These are phyloP conservation scores for Scaptomyza graminum DNA, from an alignment of 1,140 invertebrate genomes.

Conservation along the genomic window DNA sequence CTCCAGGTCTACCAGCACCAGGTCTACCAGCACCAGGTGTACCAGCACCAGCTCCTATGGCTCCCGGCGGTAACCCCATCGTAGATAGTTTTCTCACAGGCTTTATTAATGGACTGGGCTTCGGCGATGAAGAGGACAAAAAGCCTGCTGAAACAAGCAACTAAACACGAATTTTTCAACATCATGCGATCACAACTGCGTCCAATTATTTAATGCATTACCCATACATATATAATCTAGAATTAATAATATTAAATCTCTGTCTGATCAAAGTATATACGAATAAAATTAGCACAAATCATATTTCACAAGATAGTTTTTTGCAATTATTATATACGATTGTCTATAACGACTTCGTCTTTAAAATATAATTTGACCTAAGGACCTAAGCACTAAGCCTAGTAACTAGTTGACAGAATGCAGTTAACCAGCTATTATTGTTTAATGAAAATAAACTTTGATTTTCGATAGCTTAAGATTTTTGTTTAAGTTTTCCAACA, in stretches of 20 bases:
- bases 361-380: too few species aligned
- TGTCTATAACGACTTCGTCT: too few species aligned
- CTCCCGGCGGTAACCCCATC: slow-evolving; percentile 66
- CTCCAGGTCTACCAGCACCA: slow-evolving; percentile 4
- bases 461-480: too few species aligned
- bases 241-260: slow-evolving; percentile 34
- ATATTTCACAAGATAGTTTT: neutral
- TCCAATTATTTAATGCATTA: slow-evolving; percentile 66
- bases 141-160: slow-evolving; percentile 18
- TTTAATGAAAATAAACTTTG: too few species aligned
- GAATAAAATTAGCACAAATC: slow-evolving; percentile 35
- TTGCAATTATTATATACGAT: neutral
- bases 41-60: slow-evolving; percentile 29
- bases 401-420: too few species aligned
- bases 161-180: slow-evolving; percentile 19
- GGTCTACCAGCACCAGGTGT: slow-evolving; percentile 15
- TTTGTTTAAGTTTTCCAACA: too few species aligned
- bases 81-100: slow-evolving; percentile 74
- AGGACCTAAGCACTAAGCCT: too few species aligned
- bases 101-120: slow-evolving; percentile 69
- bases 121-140: slow-evolving; percentile 53
- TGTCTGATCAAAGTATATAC: slow-evolving; percentile 39
- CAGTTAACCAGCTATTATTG: too few species aligned
- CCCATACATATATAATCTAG: slow-evolving; percentile 29
- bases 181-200: slow-evolving; percentile 31